Evolutionary conservation across 2,888 invertebrate genomes (phyloP).

Genomic region (Megaustenia siamemsis): DNA sequence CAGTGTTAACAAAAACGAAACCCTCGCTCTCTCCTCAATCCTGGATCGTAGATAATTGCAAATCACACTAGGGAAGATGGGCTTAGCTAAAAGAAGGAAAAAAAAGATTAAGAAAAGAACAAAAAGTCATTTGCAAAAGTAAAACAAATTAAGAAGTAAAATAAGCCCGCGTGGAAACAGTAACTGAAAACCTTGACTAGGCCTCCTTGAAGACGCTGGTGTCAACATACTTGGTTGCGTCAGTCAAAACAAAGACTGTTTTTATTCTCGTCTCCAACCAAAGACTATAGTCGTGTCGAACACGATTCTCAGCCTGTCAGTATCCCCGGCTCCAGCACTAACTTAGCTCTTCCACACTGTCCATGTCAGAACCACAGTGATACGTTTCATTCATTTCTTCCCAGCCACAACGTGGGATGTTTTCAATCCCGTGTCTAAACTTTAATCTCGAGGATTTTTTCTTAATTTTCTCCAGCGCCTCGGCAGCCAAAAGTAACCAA

Average conservation of each 20-base stretch:
- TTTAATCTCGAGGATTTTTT: constrained; percentile 27
- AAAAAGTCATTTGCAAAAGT: not conserved
- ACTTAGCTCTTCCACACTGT: not conserved
- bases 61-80: not conserved
- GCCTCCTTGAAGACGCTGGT: constrained; percentile 16
- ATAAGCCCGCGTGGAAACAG: constrained; percentile 1
- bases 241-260: constrained; percentile 43
- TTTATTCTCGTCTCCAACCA: not conserved
- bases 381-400: constrained; percentile 12
- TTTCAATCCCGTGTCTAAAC: not conserved
- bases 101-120: too few relatives aligned
- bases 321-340: not conserved
- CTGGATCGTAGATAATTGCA: not conserved
- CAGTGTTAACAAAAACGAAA: not conserved
- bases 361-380: not conserved
- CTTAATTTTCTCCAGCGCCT: too few relatives aligned
- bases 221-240: constrained; percentile 40
- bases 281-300: constrained; percentile 10
- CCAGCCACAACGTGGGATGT: too few relatives aligned
- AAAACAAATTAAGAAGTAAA: constrained; percentile 31
- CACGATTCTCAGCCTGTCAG: constrained; percentile 15
- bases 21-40: too few relatives aligned
- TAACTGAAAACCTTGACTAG: constrained; percentile 20
- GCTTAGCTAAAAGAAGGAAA: not conserved
- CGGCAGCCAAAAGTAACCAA: too few relatives aligned